These are phyloP conservation scores for Drosophila cyrtoloma DNA, from an alignment of 2,888 invertebrate genomes.

Conservation along the genomic window DNA sequence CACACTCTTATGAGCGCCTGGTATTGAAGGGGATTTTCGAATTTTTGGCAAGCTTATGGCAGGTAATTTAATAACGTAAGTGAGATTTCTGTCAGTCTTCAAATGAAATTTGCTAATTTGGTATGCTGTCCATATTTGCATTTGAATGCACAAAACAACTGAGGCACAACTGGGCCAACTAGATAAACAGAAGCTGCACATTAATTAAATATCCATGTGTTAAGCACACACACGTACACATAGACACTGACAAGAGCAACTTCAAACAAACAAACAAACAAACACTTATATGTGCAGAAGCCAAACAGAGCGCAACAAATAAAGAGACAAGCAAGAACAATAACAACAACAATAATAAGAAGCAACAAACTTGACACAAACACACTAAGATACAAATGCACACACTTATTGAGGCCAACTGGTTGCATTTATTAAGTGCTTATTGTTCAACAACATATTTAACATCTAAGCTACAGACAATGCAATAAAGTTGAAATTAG, in stretches of 20 bases:
- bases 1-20: slow-evolving; percentile 16
- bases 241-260: slow-evolving; percentile 6
- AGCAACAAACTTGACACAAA: slow-evolving; percentile 38
- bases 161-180: slow-evolving; percentile 29
- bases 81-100: not conserved
- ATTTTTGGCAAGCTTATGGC: not conserved
- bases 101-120: slow-evolving; percentile 56
- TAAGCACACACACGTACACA: slow-evolving; percentile 36
- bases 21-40: not conserved
- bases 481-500: slow-evolving; percentile 85
- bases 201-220: slow-evolving; percentile 77
- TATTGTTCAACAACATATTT: slow-evolving; percentile 64
- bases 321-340: slow-evolving; percentile 61
- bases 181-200: slow-evolving; percentile 63
- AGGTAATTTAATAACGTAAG: slow-evolving; percentile 4
- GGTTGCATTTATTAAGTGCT: slow-evolving; percentile 47
- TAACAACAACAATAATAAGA: slow-evolving; percentile 17
- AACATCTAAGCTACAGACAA: slow-evolving; percentile 81
- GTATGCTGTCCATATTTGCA: slow-evolving; percentile 38
- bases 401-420: slow-evolving; percentile 11
- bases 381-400: slow-evolving; percentile 18
- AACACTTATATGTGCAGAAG: slow-evolving; percentile 51
- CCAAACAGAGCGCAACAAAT: slow-evolving; percentile 79
- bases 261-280: slow-evolving; percentile 53
- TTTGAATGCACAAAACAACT: slow-evolving; percentile 53